Evolutionary conservation across 2,797 vertebrate species (phyloP), one percentile per base, ranked within the genome.

Genomic region (Premnoplex brunnescens): DNA sequence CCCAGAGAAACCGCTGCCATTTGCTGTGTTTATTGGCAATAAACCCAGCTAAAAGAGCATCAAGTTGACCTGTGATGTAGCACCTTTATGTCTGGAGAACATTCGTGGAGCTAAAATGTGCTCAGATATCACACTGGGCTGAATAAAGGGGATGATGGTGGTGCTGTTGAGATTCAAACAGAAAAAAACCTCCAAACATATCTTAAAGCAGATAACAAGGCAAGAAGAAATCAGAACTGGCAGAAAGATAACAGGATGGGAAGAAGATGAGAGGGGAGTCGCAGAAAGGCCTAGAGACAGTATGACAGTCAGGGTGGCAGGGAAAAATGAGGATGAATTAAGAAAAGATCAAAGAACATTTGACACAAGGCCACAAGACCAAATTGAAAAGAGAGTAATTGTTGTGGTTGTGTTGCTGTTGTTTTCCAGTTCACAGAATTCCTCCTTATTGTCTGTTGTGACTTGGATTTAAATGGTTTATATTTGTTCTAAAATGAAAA

Each of bases 71-170:
- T 3, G 6, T 16, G 24, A 48, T 8, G 23, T 10, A 63, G 28
- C 41, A 59, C 1, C 22, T 34, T 37, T 34, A 27, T 23, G 30
- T 23, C 39, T 48, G 39, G 30, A 78, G 46, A 91, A 55, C 7
- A 46, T 0, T 2, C 0, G 0, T 0, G 7, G n/a, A 69, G 23
- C 14, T 41, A 21, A 73, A 90, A 62, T 22, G 24, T 28, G 48
- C 71, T 63, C 41, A 69, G 59, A 41, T 5, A 23, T 28, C 32
- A 14, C 34, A 15, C 14, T n/a, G 41, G 1, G 3, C 30, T 82
- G 54, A 84, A 32, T 41, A 56, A 93, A 66, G 12, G 12, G 12
- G 10, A 21, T 39, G 14, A 4, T 22, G 32, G 9, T 63, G 27
- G 10, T 56, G 37, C 30, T 44, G 36, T 16, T 8, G 73, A 89